Conservation (phyloP, 2,888 invertebrate species). For the Drosophila putrida region DNA sequence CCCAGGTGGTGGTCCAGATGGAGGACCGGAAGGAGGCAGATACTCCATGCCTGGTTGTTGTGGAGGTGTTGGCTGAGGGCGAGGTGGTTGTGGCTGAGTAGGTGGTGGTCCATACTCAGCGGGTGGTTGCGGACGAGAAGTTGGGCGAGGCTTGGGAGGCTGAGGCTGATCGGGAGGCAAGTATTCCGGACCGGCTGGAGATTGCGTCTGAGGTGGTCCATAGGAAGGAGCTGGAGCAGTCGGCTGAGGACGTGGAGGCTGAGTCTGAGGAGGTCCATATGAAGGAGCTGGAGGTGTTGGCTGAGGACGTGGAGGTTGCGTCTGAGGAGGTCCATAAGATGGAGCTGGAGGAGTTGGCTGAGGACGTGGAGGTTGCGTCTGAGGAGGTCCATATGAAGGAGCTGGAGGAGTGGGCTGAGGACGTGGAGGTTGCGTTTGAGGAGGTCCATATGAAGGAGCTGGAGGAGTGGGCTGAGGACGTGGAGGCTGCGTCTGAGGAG, state of each 20-base stretch:
- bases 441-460: slow-evolving; percentile 53
- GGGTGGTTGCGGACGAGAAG: slow-evolving; percentile 40
- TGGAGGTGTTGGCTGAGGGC: slow-evolving; percentile 35
- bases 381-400: slow-evolving; percentile 56
- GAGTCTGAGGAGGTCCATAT: slow-evolving; percentile 61
- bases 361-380: slow-evolving; percentile 63
- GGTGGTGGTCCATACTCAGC: slow-evolving; percentile 62
- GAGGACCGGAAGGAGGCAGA: slow-evolving; percentile 51
- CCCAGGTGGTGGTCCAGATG: slow-evolving; percentile 44
- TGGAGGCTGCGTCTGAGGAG: slow-evolving; percentile 50
- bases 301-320: slow-evolving; percentile 53
- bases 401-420: slow-evolving; percentile 54
- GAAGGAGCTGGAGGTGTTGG: slow-evolving; percentile 51
- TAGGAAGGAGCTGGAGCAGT: slow-evolving; percentile 42
- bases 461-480: slow-evolving; percentile 45
- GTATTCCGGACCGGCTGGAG: slow-evolving; percentile 62
- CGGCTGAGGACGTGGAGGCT: slow-evolving; percentile 55
- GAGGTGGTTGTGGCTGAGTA: slow-evolving; percentile 35
- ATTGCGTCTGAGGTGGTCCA: slow-evolving; percentile 58
- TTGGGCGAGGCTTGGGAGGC: slow-evolving; percentile 58
- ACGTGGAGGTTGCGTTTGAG: slow-evolving; percentile 65
- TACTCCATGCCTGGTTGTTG: slow-evolving; percentile 50
- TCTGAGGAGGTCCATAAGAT: slow-evolving; percentile 55
- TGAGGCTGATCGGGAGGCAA: slow-evolving; percentile 58
- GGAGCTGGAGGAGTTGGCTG: slow-evolving; percentile 46